Base-by-base conservation (phyloP, 1,140 invertebrate genomes). In the Thaumatotibia leucotreta region DNA sequence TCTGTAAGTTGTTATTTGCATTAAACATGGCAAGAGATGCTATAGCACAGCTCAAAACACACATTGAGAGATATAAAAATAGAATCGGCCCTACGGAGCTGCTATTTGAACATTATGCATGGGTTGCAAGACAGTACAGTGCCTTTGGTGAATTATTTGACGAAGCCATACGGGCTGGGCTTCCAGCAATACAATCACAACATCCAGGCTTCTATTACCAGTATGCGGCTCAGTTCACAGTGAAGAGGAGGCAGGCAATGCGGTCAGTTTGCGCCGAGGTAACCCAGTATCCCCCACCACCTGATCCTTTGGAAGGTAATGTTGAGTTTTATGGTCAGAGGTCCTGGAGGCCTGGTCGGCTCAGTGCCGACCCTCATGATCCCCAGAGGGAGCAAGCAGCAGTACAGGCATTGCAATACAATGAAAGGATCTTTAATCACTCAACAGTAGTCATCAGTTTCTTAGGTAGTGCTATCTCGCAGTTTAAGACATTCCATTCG, bases 171-270 rank as follows among this genome's bases (percentile, higher is more conserved):
- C 94, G 96, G 78, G 93, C 95, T 76, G 97, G 97, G 22, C 91
- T 99, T 54, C 95, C 96, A 24, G 97, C 97, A 6, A 95, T 98
- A 65, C 97, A 98, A 84, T 98, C 97, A 0, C 97, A 99, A 84
- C 97, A 99, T 92, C 98, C 98, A 20, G 98, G 98, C 0, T 97
- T 98, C 86, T 99, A 99, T 92, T 99, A 97, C 83, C 97, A 99
- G 83, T 95, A 97, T 91, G 97, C 98, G 32, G 98, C 98, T 2
- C 95, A 97, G 76, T 96, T 97, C 91, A 95, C 97, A 39, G 94
- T 95, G 20, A 93, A 94, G 70, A 93, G 98, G 71, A 95, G 97
- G 79, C 92, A 94, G 73, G 91, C 95, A 11, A 96, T 95, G 82
- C 91, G 94, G 29, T 94, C 95, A 73, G 91, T 97, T 3, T 97